phyloP scores from a whole-genome alignment of 2,797 vertebrate genomes.

The Sphenopsis melanotis region DNA sequence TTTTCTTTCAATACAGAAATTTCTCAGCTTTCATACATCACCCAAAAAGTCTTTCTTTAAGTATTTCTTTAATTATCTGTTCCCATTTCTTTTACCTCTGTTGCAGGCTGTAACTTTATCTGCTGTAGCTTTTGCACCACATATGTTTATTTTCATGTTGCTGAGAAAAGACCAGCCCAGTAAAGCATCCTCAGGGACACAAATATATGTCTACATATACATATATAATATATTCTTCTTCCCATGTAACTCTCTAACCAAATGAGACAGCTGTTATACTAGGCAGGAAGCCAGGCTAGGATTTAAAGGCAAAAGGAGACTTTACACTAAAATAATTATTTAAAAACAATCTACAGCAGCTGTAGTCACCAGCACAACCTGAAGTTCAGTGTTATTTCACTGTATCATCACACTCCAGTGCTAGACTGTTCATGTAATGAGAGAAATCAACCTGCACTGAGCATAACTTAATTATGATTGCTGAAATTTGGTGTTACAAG shows the following conservation, averaged over 20 bases:
- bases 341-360: background rate
- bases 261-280: background rate
- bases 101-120: background rate
- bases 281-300: background rate
- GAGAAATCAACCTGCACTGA: background rate
- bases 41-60: background rate
- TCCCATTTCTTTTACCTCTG: background rate
- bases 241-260: background rate
- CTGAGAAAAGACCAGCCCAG: background rate
- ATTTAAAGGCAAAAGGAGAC: background rate
- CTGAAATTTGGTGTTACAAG: background rate
- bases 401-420: background rate
- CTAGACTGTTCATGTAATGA: background rate
- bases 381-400: background rate
- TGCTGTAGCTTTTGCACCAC: background rate
- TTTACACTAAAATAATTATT: background rate
- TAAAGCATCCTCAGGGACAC: background rate
- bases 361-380: background rate
- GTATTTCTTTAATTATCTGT: background rate
- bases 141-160: background rate
- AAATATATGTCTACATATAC: background rate
- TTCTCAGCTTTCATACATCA: background rate
- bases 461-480: background rate
- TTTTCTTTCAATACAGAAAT: background rate
- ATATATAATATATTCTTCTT: background rate